Evolutionary conservation across 2,888 invertebrate species (phyloP).

Genomic region (Halictus quadricinctus): DNA sequence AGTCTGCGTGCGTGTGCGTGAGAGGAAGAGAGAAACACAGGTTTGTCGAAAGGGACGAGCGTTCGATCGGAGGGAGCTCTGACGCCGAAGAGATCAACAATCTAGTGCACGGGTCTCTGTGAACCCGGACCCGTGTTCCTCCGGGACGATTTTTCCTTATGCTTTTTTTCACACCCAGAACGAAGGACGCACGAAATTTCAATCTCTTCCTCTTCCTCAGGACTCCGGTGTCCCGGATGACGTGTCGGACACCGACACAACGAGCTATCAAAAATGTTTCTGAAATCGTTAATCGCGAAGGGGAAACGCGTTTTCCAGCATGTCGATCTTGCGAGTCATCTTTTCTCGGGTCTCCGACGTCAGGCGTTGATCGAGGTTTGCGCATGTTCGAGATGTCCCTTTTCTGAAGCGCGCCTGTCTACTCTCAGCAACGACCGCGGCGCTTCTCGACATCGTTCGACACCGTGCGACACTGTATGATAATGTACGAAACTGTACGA

Average conservation of each 20-base stretch:
- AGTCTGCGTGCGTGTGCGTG: conserved; percentile 34
- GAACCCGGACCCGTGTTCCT: background rate
- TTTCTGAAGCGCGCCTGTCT: background rate
- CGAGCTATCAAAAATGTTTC: background rate
- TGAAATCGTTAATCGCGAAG: background rate
- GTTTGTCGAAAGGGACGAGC: conserved; percentile 68
- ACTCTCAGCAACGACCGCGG: background rate
- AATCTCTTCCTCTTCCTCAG: background rate
- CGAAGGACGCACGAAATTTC: background rate
- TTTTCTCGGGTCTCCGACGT: background rate
- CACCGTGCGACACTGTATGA: background rate
- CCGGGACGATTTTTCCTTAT: background rate
- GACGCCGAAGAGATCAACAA: conserved; percentile 20
- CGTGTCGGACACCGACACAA: background rate
- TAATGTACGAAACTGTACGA: background rate
- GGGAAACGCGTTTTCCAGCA: background rate
- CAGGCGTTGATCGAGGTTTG: background rate
- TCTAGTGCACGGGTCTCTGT: background rate
- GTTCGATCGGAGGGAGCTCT: conserved; percentile 62
- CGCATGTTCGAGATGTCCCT: background rate
- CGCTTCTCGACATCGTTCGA: background rate
- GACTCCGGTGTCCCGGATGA: too few relatives aligned
- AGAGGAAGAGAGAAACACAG: conserved; percentile 21
- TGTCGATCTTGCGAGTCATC: background rate
- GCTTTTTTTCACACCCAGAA: background rate